These are phyloP conservation scores for Andrena haemorrhoa DNA, from an alignment of 2,888 invertebrate genomes.

Conservation along the genomic window DNA sequence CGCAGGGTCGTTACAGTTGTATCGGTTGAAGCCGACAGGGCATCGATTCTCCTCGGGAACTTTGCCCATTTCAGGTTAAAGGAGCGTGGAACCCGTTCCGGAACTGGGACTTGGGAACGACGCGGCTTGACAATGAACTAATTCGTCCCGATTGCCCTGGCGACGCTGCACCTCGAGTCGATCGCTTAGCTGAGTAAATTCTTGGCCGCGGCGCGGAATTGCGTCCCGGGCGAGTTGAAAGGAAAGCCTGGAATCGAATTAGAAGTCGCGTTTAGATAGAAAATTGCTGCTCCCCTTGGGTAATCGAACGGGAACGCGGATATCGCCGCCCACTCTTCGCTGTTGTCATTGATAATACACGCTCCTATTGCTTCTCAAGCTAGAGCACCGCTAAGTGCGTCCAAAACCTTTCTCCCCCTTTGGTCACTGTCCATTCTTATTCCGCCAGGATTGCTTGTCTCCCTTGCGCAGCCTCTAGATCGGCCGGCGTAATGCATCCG, in stretches of 20 bases:
- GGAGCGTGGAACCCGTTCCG: too few relatives aligned
- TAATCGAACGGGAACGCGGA: neutral
- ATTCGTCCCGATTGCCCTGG: slow-evolving; percentile 13
- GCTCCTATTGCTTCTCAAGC: neutral
- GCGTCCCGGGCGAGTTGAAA: neutral
- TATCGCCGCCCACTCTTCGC: neutral
- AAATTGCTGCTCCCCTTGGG: neutral
- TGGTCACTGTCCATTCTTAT: neutral
- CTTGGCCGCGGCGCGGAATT: too few relatives aligned
- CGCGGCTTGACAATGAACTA: slow-evolving; percentile 5
- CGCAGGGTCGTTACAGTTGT: neutral
- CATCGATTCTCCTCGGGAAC: neutral
- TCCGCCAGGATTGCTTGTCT: neutral
- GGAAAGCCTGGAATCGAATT: neutral
- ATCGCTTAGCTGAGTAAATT: too few relatives aligned
- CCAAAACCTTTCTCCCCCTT: neutral
- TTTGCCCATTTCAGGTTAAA: neutral
- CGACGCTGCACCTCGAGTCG: neutral
- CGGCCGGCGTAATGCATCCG: slow-evolving; percentile 7
- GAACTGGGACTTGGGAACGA: neutral
- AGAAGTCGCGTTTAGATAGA: slow-evolving; percentile 3
- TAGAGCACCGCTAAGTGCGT: neutral
- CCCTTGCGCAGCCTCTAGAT: neutral
- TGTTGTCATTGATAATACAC: slow-evolving; percentile 29
- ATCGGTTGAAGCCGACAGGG: neutral